Evolutionary conservation across 2,797 vertebrate genomes (phyloP).

Genomic region (Chloroceryle inda): DNA sequence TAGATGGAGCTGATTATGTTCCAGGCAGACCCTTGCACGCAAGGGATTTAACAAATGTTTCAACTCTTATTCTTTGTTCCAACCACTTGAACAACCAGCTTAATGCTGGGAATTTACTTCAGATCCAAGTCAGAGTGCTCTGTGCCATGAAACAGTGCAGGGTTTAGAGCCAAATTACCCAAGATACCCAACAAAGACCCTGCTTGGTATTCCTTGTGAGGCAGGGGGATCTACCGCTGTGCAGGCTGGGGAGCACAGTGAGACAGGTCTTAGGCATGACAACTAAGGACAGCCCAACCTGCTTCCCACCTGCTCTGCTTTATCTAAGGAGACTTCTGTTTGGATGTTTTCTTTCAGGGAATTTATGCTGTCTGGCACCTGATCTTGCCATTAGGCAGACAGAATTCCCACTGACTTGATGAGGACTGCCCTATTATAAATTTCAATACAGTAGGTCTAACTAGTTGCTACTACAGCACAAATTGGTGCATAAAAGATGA

Average conservation of each 20-base stretch:
- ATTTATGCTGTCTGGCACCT: background rate
- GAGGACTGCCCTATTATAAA: background rate
- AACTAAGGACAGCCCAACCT: background rate
- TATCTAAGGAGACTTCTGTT: background rate
- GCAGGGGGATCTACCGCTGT: background rate
- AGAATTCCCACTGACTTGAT: background rate
- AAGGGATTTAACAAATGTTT: conserved; percentile 14
- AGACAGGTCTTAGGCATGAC: background rate
- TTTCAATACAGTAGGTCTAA: background rate
- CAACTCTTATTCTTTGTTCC: conserved; percentile 17
- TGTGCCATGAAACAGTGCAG: background rate
- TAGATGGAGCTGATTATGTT: conserved; percentile 46
- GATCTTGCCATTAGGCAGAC: background rate
- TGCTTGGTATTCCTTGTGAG: conserved; percentile 25
- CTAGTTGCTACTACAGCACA: background rate
- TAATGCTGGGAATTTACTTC: conserved; percentile 13
- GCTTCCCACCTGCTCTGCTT: background rate
- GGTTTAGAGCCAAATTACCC: background rate
- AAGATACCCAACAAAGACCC: background rate
- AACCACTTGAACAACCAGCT: conserved; percentile 6
- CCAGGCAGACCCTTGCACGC: conserved; percentile 10
- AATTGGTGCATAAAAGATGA: background rate
- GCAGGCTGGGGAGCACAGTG: background rate
- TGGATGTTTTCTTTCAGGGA: background rate
- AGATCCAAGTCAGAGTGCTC: conserved; percentile 31